These are phyloP conservation scores for Neoitamus cyanurus DNA, from an alignment of 2,888 invertebrate species.

Conservation along the genomic window DNA sequence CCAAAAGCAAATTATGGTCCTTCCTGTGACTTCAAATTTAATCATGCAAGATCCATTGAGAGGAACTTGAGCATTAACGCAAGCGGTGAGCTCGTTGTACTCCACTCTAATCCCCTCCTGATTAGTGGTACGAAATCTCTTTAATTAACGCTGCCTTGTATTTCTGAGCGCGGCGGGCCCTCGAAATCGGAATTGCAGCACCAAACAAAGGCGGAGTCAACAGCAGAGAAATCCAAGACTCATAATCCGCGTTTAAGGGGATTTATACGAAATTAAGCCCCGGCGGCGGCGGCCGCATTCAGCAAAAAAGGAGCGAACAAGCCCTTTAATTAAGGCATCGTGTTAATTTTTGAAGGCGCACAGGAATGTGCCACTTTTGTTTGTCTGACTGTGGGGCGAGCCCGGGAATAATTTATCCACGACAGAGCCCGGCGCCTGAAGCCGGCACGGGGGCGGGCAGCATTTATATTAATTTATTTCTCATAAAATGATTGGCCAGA, in stretches of 20 bases:
- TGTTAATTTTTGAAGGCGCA: neutral
- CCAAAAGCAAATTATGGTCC: neutral
- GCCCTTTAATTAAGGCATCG: slow-evolving; percentile 1
- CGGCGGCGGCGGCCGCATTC: neutral
- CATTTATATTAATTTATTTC: slow-evolving; percentile 21
- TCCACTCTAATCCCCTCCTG: neutral
- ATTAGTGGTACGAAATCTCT: neutral
- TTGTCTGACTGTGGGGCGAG: neutral
- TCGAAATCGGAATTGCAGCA: neutral
- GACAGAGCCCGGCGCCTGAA: neutral
- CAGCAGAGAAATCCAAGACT: neutral
- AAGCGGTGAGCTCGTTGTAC: neutral
- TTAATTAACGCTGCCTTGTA: slow-evolving; percentile 1
- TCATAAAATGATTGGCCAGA: slow-evolving; percentile 20
- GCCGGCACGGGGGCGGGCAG: neutral
- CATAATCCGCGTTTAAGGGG: neutral
- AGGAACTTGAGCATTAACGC: neutral
- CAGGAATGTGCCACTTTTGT: neutral
- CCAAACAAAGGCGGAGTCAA: neutral
- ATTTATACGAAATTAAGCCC: neutral
- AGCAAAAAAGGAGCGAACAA: neutral
- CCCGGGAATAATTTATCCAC: neutral
- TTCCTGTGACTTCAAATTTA: neutral
- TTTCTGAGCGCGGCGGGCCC: neutral
- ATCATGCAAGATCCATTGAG: neutral